A percentile compares a stretch with the other conserved stretches of the same genome.
Evolutionary conservation across 64 coral and sea anemone genomes (phyloP).

Genomic region (Stylophora pistillata): DNA sequence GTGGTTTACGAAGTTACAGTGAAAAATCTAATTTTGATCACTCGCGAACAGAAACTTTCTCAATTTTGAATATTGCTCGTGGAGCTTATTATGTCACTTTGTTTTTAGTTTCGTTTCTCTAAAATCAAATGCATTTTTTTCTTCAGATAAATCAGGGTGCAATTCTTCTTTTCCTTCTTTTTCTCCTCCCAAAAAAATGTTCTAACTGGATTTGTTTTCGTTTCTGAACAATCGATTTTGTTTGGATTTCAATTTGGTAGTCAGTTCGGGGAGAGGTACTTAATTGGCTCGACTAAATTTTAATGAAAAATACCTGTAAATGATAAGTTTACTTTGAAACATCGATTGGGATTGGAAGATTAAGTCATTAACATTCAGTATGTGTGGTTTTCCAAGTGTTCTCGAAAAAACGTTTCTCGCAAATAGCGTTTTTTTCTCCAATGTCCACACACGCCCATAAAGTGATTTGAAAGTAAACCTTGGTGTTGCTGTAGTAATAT

Average conservation of each 20-base stretch:
- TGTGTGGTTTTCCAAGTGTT: neutral
- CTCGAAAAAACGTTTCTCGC: neutral
- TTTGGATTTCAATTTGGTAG: neutral
- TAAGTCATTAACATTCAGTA: neutral
- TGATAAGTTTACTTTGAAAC: neutral
- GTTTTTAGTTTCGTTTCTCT: neutral
- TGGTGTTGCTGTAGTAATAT: too few species aligned
- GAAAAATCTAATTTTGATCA: neutral
- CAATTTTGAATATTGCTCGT: neutral
- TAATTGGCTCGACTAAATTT: neutral
- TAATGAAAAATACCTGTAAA: conserved; percentile 1
- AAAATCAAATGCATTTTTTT: neutral
- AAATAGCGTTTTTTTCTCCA: neutral
- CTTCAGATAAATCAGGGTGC: neutral
- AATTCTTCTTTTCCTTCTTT: neutral
- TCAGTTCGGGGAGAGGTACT: neutral
- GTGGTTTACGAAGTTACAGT: neutral
- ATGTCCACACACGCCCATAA: too few species aligned
- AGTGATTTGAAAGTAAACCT: too few species aligned
- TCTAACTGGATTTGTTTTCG: neutral
- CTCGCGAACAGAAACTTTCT: neutral
- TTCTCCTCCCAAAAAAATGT: neutral
- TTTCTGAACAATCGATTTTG: conserved; percentile 9
- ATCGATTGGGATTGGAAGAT: neutral
- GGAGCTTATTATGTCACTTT: neutral